phyloP scores from a whole-genome alignment of 1,140 invertebrate genomes.

The Dysdera silvatica region DNA sequence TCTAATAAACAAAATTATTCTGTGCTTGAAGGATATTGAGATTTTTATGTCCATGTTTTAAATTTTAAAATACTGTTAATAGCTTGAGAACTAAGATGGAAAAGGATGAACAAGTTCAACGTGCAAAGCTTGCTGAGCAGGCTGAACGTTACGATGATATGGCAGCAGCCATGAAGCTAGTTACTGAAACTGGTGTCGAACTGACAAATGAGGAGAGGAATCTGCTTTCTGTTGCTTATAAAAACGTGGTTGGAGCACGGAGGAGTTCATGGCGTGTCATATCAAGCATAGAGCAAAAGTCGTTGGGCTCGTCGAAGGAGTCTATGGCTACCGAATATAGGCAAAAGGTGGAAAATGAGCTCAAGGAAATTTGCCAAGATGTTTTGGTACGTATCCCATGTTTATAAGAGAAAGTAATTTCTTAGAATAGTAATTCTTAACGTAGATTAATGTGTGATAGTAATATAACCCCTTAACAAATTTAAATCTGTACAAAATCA shows the following conservation, averaged over 20 bases:
- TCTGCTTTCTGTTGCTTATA: constrained; percentile 94
- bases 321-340: constrained; percentile 97
- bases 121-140: constrained; percentile 98
- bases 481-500: no score
- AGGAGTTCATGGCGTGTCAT: constrained; percentile 97
- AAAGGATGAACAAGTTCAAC: constrained; percentile 96
- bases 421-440: no score
- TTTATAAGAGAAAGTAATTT: no score
- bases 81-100: constrained; percentile 47
- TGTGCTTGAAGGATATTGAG: no score
- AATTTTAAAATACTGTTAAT: not conserved
- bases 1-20: no score
- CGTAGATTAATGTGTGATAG: no score
- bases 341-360: constrained; percentile 95
- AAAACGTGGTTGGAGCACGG: constrained; percentile 96
- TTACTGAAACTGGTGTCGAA: constrained; percentile 85
- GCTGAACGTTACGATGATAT: constrained; percentile 72
- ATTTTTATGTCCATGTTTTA: no score
- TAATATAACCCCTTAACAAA: no score
- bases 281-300: constrained; percentile 97
- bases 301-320: constrained; percentile 88
- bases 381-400: constrained; percentile 85
- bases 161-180: constrained; percentile 88
- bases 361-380: constrained; percentile 95
- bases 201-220: constrained; percentile 96